Conservation (phyloP, 2,888 invertebrate species). For the Drosophila mimetica region DNA sequence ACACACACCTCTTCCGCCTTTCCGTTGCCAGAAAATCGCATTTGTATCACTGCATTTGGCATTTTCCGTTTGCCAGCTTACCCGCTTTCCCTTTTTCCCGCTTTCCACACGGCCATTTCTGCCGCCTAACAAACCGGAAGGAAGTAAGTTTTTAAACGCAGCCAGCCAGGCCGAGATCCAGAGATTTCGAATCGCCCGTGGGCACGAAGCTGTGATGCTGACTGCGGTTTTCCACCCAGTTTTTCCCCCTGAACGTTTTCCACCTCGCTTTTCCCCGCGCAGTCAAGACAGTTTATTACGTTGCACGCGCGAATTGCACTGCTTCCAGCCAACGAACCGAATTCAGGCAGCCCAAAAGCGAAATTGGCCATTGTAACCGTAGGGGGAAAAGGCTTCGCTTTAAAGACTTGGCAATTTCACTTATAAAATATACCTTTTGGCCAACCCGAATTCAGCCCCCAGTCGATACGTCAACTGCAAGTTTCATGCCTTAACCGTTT, state of each 20-base stretch:
- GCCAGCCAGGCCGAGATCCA: constrained; percentile 32
- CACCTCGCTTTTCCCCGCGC: constrained; percentile 1
- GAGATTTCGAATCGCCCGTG: constrained; percentile 48
- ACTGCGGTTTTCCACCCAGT: constrained; percentile 25
- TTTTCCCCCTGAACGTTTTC: background rate
- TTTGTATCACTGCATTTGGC: constrained; percentile 74
- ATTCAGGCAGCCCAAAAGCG: constrained; percentile 40
- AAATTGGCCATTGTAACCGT: constrained; percentile 50
- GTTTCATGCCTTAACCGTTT: constrained; percentile 33
- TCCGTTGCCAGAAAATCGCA: constrained; percentile 61
- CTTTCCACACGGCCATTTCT: constrained; percentile 49
- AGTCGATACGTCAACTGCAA: constrained; percentile 41
- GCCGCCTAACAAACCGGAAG: constrained; percentile 77
- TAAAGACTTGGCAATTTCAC: constrained; percentile 20
- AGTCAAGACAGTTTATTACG: constrained; percentile 65
- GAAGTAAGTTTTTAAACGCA: constrained; percentile 76
- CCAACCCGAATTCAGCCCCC: constrained; percentile 4
- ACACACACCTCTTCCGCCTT: constrained; percentile 46
- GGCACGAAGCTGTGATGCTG: constrained; percentile 44
- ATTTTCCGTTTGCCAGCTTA: constrained; percentile 30
- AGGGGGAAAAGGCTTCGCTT: constrained; percentile 1
- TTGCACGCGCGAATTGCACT: constrained; percentile 69
- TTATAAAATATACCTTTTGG: constrained; percentile 29
- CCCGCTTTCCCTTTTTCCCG: background rate
- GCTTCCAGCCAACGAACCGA: constrained; percentile 68